A percentile compares a stretch with the other conserved stretches of the same genome.
phyloP scores from a whole-genome alignment of 2,797 vertebrate genomes.

The Glyptemys insculpta region DNA sequence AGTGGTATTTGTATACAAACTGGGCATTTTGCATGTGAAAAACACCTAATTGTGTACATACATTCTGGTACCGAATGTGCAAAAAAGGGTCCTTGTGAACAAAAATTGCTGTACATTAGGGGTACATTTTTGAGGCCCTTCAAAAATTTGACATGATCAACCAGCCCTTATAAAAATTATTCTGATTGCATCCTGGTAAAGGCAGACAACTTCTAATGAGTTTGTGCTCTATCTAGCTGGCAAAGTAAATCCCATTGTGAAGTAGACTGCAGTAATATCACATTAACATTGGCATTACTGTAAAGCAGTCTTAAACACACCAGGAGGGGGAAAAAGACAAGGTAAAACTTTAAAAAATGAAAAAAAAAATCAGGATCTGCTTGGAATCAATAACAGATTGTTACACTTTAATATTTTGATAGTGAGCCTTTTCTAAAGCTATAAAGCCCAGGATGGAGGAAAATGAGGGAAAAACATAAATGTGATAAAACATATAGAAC shows the following conservation, averaged over 20 bases:
- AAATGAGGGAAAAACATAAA: constrained; percentile 37
- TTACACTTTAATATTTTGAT: constrained; percentile 15
- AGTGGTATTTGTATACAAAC: background rate
- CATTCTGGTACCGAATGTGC: background rate
- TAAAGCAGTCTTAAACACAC: background rate
- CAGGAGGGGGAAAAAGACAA: background rate
- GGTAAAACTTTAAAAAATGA: background rate
- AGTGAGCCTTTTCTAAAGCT: constrained; percentile 14
- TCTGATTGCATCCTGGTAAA: background rate
- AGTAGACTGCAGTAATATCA: background rate
- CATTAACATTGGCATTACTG: background rate
- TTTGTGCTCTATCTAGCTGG: background rate
- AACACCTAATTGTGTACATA: background rate
- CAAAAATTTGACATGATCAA: background rate
- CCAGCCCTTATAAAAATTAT: background rate
- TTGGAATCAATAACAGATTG: constrained; percentile 3
- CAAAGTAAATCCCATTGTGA: background rate
- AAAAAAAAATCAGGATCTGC: background rate
- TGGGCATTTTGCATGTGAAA: background rate
- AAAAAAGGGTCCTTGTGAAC: background rate
- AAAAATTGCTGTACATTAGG: rapidly evolving
- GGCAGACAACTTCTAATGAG: background rate
- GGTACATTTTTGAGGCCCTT: background rate
- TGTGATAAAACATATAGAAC: constrained; percentile 14
- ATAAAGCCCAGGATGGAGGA: background rate